Evolutionary conservation across 2,797 vertebrate genomes (phyloP), one percentile per base, ranked within the genome.

Genomic region (Orestias chungarensis): DNA sequence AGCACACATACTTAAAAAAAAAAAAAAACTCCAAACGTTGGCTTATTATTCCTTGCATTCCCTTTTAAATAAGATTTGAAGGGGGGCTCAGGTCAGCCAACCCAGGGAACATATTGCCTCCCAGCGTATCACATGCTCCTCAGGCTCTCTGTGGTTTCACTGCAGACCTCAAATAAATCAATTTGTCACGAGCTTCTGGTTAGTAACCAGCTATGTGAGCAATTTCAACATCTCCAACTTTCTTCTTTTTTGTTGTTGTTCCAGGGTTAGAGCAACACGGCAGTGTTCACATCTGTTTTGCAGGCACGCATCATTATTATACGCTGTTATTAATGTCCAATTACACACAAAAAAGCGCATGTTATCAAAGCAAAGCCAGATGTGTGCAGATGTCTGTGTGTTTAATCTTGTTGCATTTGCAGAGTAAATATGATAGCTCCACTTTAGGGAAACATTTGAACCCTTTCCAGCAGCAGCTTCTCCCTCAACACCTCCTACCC

Each of bases 361-460:
- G 77, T 74, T 15, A 55, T 68, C 49, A 72, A 79, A 88, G 68
- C 49, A 43, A 49, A 31, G 42, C 73, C 87, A 89, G 77, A 82
- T 86, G 82, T 71, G 64, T 29, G 18, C 61, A 46, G 59, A 74
- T 38, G 74, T 23, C 68, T 52, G 33, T 85, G 67, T 75, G 59
- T 81, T 75, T 70, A 62, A 73, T 76, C 66, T 65, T 35, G 65
- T 70, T 68, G 42, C 75, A 70, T 80, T 86, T 84, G 54, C 38
- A 74, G 71, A 27, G 75, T 87, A 71, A 89, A 85, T 84, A 73
- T 68, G 67, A 77, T 78, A 52, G 49, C 64, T 88, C 82, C 73
- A 43, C 70, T 72, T 79, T 68, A 38, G 70, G 68, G 78, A 83
- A 87, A 88, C 81, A 79, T 79, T 79, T 88, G 82, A 86, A 82